Evolutionary conservation across 2,797 vertebrate species (phyloP), one percentile per base, ranked within the genome.

Genomic region (Clamator glandarius): DNA sequence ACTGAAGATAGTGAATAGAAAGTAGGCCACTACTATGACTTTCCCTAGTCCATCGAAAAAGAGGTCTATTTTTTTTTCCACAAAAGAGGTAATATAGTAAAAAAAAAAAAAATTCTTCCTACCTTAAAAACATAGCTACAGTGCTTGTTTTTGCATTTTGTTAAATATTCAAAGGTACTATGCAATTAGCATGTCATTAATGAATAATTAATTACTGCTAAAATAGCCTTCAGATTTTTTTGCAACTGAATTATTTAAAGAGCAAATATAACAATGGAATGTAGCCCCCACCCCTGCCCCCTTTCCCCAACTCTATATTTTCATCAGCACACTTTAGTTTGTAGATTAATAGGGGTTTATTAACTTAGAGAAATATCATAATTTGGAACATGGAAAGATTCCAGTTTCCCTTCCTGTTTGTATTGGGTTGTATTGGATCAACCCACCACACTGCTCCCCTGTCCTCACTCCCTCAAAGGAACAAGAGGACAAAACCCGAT

Each of bases 151-250:
- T 98, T 97, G 97, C 97, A 98, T 98, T 98, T 98, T 98, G 98
- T 98, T 98, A 98, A 98, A 98, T 98, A 98, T 98, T 98, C 98
- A 98, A 98, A 98, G 98, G 96, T 98, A 98, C 95, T 95, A 84
- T 97, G 98, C 98, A 98, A 99, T 99, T 99, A 99, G 98, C 98
- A 98, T 98, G 98, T 98, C 97, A 98, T 98, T 98, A 98, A 99
- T 99, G 98, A 98, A 99, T 99, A 98, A 98, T 99, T 98, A 98
- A 99, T 98, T 98, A 97, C 95, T 98, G 98, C 98, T 98, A 98
- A 98, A 98, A 98, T 98, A 98, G 98, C 97, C 97, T 97, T 98
- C 97, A 98, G 98, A 98, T 98, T 96, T 98, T 98, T 98, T 97
- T 98, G 97, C 98, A 98, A 96, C 97, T 98, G 97, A 98, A 98